These are phyloP conservation scores for Tenrec ecaudatus DNA, from an alignment of 2,113 vertebrate species.

Conservation along the genomic window DNA sequence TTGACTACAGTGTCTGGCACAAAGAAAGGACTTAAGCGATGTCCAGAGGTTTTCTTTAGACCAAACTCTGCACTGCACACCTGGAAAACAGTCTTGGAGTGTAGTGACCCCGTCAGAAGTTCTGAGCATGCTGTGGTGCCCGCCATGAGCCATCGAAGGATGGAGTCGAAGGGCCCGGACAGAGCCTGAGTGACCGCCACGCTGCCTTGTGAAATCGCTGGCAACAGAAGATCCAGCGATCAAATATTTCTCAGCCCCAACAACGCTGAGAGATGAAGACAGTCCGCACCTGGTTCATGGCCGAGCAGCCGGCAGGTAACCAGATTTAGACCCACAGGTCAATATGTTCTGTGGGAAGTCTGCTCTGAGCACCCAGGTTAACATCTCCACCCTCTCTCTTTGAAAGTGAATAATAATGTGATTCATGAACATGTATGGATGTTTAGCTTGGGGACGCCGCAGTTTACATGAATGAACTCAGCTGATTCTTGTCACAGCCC, in stretches of 20 bases:
- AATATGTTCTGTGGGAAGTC: fast-evolving
- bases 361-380: background rate
- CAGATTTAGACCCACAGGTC: fast-evolving
- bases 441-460: background rate
- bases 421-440: background rate
- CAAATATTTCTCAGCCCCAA: slow-evolving; percentile 51
- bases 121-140: background rate
- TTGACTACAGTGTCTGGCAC: background rate
- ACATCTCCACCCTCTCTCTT: background rate
- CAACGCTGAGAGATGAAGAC: background rate
- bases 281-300: background rate
- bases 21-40: background rate
- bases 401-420: background rate
- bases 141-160: background rate
- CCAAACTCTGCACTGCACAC: fast-evolving
- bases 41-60: background rate
- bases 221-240: background rate
- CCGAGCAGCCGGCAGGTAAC: background rate
- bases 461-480: background rate
- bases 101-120: background rate
- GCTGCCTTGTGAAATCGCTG: slow-evolving; percentile 3
- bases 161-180: background rate
- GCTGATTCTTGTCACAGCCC: background rate
- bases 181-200: background rate
- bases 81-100: background rate